Conservation (phyloP, 2,113 vertebrate genomes). For the Cepphus grylle region DNA sequence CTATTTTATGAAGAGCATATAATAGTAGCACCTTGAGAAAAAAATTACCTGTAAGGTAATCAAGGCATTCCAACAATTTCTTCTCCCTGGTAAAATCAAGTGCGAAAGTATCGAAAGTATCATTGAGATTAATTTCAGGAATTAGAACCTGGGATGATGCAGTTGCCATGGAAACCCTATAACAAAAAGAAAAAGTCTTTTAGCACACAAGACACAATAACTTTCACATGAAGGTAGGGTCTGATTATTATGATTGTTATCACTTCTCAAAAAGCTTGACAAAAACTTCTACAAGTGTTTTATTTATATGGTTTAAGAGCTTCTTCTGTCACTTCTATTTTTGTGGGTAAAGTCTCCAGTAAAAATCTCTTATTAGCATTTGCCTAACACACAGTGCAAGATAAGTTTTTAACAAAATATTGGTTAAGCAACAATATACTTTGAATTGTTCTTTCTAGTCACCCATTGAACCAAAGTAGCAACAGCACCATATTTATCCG, state of each 20-base stretch:
- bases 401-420: not conserved
- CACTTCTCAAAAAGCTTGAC: not conserved
- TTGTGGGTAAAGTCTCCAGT: not conserved
- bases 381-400: not conserved
- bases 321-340: not conserved
- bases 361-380: not conserved
- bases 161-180: conserved; percentile 96
- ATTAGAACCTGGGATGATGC: conserved; percentile 95
- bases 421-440: not conserved
- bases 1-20: not conserved
- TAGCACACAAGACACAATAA: not conserved
- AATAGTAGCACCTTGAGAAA: not conserved
- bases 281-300: not conserved
- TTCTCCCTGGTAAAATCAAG: conserved; percentile 97
- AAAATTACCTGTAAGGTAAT: conserved; percentile 94
- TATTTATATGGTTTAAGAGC: not conserved
- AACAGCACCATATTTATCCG: not conserved
- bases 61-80: conserved; percentile 94
- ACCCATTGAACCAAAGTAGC: not conserved
- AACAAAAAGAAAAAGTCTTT: conserved; percentile 57
- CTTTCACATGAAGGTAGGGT: not conserved
- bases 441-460: not conserved
- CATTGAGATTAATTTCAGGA: conserved; percentile 97
- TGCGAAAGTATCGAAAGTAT: conserved; percentile 95
- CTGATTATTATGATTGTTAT: not conserved